Evolutionary conservation across 53 echinoderm and acorn worm genomes (phyloP), one percentile per base, ranked within the genome.

Genomic region (Patiria pectinifera): DNA sequence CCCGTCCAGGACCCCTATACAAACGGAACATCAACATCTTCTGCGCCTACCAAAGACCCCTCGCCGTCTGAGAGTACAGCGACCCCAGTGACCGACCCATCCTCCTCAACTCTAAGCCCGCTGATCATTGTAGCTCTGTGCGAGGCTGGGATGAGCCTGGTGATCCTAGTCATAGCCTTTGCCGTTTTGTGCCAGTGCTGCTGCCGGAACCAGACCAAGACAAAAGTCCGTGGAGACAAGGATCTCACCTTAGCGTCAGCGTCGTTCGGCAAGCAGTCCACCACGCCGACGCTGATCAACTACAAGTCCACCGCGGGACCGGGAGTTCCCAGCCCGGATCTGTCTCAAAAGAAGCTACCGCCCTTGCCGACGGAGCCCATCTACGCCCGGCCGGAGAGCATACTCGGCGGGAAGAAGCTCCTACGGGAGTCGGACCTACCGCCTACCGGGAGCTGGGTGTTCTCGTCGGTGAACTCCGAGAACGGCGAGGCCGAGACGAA

Each of bases 151-250:
- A 90, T 90, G 90, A 90, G 90, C 47, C 45, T 90, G 12, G 25
- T 90, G 11, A 90, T 90, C 5, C 90, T 90, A 22, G 8, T 90
- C 45, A 90, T 90, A 62, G 90, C 90, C 5, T 90, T 90, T 15
- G 90, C 90, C 81, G 81, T 90, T 14, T 49, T 90, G 80, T 90
- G 90, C 69, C 90, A 90, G 90, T 90, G 90, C 49, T 90, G 90
- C 49, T 90, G 90, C 69, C 81, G 81, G 2, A 81, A 90, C 49
- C 81, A 90, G 82, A 80, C 90, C 11, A 90, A 90, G 81, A 45
- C 63, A 16, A 81, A n/a, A 35, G 90, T 90, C 13, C 80, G 81
- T 5, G 90, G 90, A 46, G 90, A 90, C 90, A 90, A 90, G n/a
- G 90, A 90, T 59, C 69, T 90, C n/a, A 90, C 46, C 23, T 69